These are phyloP conservation scores for Osedax frankpressi DNA, from an alignment of 2,888 invertebrate genomes.

Conservation along the genomic window DNA sequence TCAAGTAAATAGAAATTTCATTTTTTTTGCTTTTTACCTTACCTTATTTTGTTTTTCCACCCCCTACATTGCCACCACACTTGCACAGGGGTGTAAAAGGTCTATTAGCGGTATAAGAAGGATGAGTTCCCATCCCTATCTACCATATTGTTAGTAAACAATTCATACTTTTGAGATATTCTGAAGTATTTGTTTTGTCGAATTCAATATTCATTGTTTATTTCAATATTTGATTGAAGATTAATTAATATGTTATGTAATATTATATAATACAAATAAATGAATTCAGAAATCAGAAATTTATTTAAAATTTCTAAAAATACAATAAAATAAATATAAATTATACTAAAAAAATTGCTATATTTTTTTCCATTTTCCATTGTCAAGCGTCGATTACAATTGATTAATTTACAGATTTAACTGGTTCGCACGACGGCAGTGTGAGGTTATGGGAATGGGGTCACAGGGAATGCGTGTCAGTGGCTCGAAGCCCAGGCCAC, in stretches of 20 bases:
- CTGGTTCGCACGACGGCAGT: conserved; percentile 58
- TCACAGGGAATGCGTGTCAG: conserved; percentile 50
- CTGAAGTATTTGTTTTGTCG: no score
- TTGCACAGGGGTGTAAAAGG: conserved; percentile 55
- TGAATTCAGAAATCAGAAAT: no score
- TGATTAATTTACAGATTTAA: conserved; percentile 75
- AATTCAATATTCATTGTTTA: no score
- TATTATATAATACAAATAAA: no score
- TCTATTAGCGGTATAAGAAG: conserved; percentile 84
- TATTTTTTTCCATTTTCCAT: conserved; percentile 14
- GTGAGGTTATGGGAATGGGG: conserved; percentile 95
- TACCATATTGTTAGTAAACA: conserved; percentile 74
- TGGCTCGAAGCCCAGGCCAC: conserved; percentile 38
- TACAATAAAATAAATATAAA: background rate
- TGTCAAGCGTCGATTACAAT: no score
- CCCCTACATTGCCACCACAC: background rate
- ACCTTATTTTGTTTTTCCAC: background rate
- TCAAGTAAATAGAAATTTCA: no score
- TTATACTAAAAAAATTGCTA: background rate
- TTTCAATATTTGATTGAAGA: no score
- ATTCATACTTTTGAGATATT: no score
- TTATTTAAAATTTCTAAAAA: no score
- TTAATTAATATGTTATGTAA: no score
- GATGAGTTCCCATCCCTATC: conserved; percentile 84
- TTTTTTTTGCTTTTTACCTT: no score